Evolutionary conservation across 2,797 vertebrate genomes (phyloP).

Genomic region (Danio jaintianensis): DNA sequence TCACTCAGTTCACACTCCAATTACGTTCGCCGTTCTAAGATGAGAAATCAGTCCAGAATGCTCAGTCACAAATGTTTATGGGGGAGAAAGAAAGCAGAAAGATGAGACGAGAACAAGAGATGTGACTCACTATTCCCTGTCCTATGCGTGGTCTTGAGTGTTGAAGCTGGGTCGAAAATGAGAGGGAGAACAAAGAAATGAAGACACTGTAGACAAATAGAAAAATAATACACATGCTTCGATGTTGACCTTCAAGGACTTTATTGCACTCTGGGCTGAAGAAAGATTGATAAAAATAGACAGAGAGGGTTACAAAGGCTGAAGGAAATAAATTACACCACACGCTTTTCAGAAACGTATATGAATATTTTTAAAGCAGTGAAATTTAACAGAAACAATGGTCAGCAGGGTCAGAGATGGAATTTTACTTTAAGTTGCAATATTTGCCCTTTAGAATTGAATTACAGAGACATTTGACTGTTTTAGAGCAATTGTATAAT

Average conservation of each 20-base stretch:
- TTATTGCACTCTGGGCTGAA: not conserved
- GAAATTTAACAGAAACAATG: too few relatives aligned
- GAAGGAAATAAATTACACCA: not conserved
- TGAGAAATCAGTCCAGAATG: constrained; percentile 25
- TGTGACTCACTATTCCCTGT: constrained; percentile 28
- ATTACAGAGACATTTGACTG: too few relatives aligned
- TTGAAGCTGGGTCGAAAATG: not conserved
- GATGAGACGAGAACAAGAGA: not conserved
- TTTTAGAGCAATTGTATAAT: too few relatives aligned
- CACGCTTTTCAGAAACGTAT: not conserved
- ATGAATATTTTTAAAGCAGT: not conserved
- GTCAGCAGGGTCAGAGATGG: too few relatives aligned
- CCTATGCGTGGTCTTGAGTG: not conserved
- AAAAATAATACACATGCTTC: not conserved
- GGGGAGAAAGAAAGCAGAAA: not conserved
- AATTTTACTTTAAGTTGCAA: too few relatives aligned
- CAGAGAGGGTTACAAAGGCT: not conserved
- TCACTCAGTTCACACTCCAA: not conserved
- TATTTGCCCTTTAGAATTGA: too few relatives aligned
- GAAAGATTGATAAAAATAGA: not conserved
- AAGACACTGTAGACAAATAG: constrained; percentile 1
- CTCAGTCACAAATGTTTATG: constrained; percentile 12
- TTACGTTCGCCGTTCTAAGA: constrained; percentile 14
- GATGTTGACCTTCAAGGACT: not conserved
- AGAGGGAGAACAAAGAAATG: not conserved